phyloP scores from a whole-genome alignment of 2,113 vertebrate species.

The Galbula dea region DNA sequence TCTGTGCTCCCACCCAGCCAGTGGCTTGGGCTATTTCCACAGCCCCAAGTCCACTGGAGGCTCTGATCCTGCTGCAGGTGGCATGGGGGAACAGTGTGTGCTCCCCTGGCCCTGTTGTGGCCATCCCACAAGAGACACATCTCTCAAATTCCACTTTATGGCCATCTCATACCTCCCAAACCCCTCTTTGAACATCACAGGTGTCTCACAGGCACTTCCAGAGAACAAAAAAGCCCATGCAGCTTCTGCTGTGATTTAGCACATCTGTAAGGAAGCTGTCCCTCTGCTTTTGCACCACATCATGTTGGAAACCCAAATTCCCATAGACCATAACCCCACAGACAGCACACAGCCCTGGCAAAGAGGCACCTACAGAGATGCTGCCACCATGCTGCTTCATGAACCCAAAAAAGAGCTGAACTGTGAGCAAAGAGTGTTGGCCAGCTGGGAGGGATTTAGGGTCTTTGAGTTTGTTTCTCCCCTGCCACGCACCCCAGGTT shows the following conservation, averaged over 20 bases:
- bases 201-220: background rate
- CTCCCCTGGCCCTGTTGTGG: too few species aligned
- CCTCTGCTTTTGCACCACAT: background rate
- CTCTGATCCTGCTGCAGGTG: fast-evolving
- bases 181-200: background rate
- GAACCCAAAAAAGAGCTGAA: background rate
- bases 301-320: background rate
- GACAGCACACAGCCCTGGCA: too few species aligned
- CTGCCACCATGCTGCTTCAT: background rate
- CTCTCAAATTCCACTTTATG: too few species aligned
- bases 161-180: background rate
- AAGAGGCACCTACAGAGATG: background rate
- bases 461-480: background rate
- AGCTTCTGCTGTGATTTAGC: background rate
- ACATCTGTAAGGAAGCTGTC: background rate
- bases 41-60: too few species aligned
- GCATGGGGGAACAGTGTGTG: fast-evolving
- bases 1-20: background rate
- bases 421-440: fast-evolving
- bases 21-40: background rate
- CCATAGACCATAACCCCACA: fast-evolving
- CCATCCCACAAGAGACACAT: fast-evolving
- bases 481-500: fast-evolving
- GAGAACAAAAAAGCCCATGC: fast-evolving
- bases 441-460: background rate